phyloP scores from a whole-genome alignment of 2,113 vertebrate species.

The Galbula dea region DNA sequence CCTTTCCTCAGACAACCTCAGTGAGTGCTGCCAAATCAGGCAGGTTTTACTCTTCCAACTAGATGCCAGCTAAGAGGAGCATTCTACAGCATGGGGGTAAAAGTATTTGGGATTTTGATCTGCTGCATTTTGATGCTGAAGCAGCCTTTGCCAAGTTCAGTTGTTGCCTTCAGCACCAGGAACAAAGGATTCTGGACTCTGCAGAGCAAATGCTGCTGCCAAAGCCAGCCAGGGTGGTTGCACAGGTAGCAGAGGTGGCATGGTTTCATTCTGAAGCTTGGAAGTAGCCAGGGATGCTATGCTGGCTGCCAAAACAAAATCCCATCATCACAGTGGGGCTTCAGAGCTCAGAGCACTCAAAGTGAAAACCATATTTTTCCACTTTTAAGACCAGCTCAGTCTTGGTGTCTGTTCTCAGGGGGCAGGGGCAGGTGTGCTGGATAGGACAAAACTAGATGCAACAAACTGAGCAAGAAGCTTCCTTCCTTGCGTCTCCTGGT shows the following conservation, averaged over 20 bases:
- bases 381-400: neutral
- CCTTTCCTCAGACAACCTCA: neutral
- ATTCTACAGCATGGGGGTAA: accelerated
- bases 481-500: neutral
- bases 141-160: neutral
- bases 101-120: neutral
- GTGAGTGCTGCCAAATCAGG: neutral
- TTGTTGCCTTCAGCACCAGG: neutral
- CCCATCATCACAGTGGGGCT: neutral
- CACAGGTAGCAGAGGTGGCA: neutral
- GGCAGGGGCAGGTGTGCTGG: neutral
- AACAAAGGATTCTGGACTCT: neutral
- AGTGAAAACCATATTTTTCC: neutral
- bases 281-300: neutral
- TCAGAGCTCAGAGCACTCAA: neutral
- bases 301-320: neutral
- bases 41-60: neutral
- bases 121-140: neutral
- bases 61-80: neutral
- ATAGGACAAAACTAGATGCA: neutral
- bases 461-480: neutral
- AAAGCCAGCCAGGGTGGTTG: neutral
- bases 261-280: neutral
- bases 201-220: neutral
- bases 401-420: neutral